Evolutionary conservation across 2,797 vertebrate genomes (phyloP).

Genomic region (Acropternis orthonyx): DNA sequence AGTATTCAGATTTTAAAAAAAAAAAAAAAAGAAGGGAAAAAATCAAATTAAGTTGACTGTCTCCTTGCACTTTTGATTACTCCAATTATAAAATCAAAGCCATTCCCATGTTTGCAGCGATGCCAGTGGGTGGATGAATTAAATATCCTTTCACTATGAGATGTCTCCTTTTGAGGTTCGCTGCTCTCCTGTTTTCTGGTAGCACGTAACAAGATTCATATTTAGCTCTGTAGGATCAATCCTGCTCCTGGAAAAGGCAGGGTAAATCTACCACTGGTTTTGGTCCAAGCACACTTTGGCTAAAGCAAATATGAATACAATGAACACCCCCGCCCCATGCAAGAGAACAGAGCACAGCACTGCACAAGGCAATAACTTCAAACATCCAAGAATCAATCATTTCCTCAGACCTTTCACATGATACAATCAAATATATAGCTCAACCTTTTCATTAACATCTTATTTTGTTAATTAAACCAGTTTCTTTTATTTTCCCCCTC

Average conservation of each 20-base stretch:
- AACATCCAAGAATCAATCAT: background rate
- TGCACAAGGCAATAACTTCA: background rate
- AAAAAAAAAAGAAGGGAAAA: background rate
- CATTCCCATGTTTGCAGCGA: background rate
- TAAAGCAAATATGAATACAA: background rate
- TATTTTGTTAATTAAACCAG: background rate
- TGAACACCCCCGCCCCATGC: background rate
- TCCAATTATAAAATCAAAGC: constrained; percentile 21
- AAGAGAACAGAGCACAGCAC: background rate
- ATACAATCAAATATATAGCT: background rate
- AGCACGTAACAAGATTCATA: background rate
- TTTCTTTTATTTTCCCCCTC: background rate
- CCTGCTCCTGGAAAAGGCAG: background rate
- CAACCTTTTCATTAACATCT: background rate
- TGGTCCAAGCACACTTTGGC: background rate
- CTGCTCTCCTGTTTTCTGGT: background rate
- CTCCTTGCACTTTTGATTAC: constrained; percentile 4
- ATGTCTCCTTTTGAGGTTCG: background rate
- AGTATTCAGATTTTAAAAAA: background rate
- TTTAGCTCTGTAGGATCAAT: background rate
- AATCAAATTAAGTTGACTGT: background rate
- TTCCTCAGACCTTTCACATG: background rate
- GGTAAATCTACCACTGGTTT: background rate
- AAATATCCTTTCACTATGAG: background rate
- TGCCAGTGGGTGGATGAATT: background rate